Evolutionary conservation across 2,888 invertebrate genomes (phyloP).

Genomic region (Caenorhabditis sinica): DNA sequence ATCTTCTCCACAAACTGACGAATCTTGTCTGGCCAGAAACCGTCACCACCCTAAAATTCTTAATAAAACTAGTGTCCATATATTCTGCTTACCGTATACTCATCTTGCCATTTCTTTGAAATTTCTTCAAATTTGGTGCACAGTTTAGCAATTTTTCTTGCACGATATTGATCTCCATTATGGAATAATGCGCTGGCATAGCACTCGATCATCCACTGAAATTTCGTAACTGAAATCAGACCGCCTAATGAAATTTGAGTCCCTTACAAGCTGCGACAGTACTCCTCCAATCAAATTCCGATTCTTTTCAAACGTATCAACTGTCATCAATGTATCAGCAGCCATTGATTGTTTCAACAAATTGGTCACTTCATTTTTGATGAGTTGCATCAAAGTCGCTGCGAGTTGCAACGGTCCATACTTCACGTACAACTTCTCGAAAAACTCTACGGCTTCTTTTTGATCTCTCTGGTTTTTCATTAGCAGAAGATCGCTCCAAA

Average conservation of each 20-base stretch:
- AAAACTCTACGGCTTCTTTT: no score
- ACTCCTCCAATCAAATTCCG: background rate
- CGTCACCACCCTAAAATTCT: background rate
- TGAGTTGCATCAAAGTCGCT: background rate
- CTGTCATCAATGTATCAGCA: background rate
- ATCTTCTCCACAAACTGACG: constrained; percentile 4
- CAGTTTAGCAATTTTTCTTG: background rate
- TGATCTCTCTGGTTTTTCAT: no score
- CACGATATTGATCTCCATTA: background rate
- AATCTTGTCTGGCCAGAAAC: constrained; percentile 16
- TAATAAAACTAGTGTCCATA: background rate
- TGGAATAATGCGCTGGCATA: background rate
- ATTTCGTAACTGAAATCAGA: no score
- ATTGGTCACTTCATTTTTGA: background rate
- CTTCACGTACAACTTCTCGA: no score
- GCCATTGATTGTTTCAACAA: background rate
- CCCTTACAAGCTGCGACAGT: background rate
- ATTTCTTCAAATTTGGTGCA: background rate
- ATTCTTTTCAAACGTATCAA: background rate
- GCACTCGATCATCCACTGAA: background rate
- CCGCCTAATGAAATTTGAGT: no score
- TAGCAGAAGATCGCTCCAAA: background rate
- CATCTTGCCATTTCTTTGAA: constrained; percentile 4
- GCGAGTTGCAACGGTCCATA: no score
- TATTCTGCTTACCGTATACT: background rate